A percentile compares a stretch with the other conserved stretches of the same genome.
phyloP scores from a whole-genome alignment of 2,888 invertebrate genomes.

The Caenorhabditis japonica region DNA sequence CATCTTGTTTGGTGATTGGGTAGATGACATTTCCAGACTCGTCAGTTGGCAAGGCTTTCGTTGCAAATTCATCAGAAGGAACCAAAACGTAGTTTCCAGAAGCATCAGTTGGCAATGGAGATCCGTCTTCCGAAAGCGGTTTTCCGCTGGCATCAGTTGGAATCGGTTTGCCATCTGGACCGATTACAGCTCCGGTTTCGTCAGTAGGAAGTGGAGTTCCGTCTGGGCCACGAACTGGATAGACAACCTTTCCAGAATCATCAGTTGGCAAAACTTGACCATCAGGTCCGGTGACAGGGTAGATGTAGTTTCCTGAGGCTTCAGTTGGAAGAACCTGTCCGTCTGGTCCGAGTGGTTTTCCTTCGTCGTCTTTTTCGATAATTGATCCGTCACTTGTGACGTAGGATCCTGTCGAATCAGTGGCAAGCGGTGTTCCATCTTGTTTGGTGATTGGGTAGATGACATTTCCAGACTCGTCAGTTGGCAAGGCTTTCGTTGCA shows the following conservation, averaged over 20 bases:
- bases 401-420: slow-evolving; percentile 53
- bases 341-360: slow-evolving; percentile 43
- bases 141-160: slow-evolving; percentile 23
- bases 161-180: slow-evolving; percentile 38
- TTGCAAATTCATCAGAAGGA: slow-evolving; percentile 7
- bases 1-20: slow-evolving; percentile 52
- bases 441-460: slow-evolving; percentile 50
- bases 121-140: slow-evolving; percentile 34
- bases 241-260: slow-evolving; percentile 14
- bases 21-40: slow-evolving; percentile 15
- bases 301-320: slow-evolving; percentile 54
- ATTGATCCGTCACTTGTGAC: slow-evolving; percentile 45
- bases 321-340: slow-evolving; percentile 54
- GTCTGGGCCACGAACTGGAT: neutral
- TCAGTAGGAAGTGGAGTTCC: slow-evolving; percentile 15
- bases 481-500: slow-evolving; percentile 27
- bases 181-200: slow-evolving; percentile 28
- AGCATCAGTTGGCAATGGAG: too few species aligned
- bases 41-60: slow-evolving; percentile 43
- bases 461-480: slow-evolving; percentile 54
- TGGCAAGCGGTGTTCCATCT: slow-evolving; percentile 58
- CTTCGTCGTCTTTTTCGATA: slow-evolving; percentile 38
- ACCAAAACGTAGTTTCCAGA: neutral
- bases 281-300: slow-evolving; percentile 53
- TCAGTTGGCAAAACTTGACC: slow-evolving; percentile 51